Base-by-base conservation (phyloP, 2,888 invertebrate species). In the Abrostola tripartita region DNA sequence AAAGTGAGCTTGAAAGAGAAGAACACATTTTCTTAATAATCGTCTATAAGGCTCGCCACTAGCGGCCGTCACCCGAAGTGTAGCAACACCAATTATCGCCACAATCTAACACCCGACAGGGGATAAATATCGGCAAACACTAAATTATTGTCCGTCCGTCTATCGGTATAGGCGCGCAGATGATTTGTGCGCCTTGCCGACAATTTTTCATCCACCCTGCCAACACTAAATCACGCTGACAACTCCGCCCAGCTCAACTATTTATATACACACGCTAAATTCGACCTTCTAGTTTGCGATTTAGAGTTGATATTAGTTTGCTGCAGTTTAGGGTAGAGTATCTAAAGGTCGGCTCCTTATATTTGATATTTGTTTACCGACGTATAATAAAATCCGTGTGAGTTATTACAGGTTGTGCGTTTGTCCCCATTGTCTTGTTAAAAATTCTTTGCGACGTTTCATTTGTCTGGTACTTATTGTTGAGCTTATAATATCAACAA, bases 171-270 rank as follows among this genome's bases (percentile, higher is more conserved):
- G 85, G 86, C 85, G 86, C 78, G 65, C 61, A 65, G 71, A 84
- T 88, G 87, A 88, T 88, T 88, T 87, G 86, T 86, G 82, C 71
- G 74, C 76, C 71, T 64, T 74, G 61, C 84, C 80, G 76, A 77
- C 86, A 78, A 88, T 87, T 88, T 88, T 88, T 88, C 88, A 88
- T 85, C 81, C 68, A 72, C 79, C 84, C 83, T 69, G 73, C 76
- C 78, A 74, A 61, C 75, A 81, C 85, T 88, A 87, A 87, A 88
- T 88, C 87, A 87, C 74, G 54, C 80, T 79, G 84, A 83, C 86
- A 82, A 85, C 81, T 79, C 49, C 49, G 70, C 37, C 52, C 59
- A 60, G 52, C 59, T 54, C 65, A 71, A 77, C 79, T 78, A 78
- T 73, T 58, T 50, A 10, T 7, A 5, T 36, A n/a, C 12, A 9